Evolutionary conservation across 2,113 vertebrate species (phyloP).

Genomic region (Solenodon paradoxus): DNA sequence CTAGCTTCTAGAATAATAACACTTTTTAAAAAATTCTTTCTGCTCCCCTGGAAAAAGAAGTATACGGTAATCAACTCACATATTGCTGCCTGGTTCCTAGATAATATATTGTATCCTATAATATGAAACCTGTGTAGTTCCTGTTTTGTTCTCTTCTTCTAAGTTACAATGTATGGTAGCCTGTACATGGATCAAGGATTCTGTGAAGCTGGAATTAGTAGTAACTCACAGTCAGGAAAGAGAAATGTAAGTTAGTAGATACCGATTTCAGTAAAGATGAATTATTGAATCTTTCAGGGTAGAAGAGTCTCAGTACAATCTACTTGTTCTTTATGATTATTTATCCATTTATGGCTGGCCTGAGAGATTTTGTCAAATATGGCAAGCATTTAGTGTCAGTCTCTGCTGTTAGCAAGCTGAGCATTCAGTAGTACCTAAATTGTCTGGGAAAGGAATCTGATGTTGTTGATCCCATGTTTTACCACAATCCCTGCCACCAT

Average conservation of each 20-base stretch:
- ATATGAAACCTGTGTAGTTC: not conserved
- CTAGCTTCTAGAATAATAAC: not conserved
- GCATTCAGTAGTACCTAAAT: not conserved
- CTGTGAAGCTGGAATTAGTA: not conserved
- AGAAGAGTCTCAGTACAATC: not conserved
- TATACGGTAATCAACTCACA: not conserved
- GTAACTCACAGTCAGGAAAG: not conserved
- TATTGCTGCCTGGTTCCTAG: not conserved
- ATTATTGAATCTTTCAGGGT: too few species aligned
- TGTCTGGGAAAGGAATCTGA: not conserved
- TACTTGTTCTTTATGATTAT: too few species aligned
- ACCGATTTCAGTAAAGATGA: not conserved
- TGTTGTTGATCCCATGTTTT: not conserved
- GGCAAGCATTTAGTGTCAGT: not conserved
- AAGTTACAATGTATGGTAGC: not conserved
- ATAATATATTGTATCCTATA: not conserved
- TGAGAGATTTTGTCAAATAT: not conserved
- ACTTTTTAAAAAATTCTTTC: not conserved
- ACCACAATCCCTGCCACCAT: not conserved
- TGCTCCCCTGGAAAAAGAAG: not conserved
- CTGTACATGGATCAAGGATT: not conserved
- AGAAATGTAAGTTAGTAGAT: not conserved
- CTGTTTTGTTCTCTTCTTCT: not conserved
- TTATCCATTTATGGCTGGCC: too few species aligned
- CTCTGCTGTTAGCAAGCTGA: not conserved